These are phyloP conservation scores for Falco punctatus DNA, from an alignment of 2,113 vertebrate genomes.

Conservation along the genomic window DNA sequence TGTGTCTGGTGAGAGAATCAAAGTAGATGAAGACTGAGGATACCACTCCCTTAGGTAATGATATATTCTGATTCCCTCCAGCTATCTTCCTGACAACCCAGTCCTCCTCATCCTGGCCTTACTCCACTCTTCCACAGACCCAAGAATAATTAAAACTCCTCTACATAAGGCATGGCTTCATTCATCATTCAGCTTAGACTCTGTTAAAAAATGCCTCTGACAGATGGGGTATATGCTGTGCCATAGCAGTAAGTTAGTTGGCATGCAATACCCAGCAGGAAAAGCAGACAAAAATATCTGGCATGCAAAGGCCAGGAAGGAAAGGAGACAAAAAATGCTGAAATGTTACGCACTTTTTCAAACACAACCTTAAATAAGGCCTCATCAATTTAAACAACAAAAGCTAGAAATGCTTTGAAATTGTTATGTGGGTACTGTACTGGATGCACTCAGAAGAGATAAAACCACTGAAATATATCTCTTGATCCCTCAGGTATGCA, in stretches of 20 bases:
- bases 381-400: neutral
- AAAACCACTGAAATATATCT: neutral
- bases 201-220: constrained; percentile 62
- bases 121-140: constrained; percentile 19
- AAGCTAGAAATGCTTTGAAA: neutral
- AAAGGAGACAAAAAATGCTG: neutral
- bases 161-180: constrained; percentile 46
- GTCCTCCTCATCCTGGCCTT: constrained; percentile 41
- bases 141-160: constrained; percentile 68
- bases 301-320: constrained; percentile 5
- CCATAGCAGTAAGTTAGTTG: constrained; percentile 39
- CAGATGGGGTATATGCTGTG: constrained; percentile 44
- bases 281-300: constrained; percentile 43
- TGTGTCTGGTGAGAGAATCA: constrained; percentile 75
- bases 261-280: constrained; percentile 16
- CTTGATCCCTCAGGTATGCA: neutral
- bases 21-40: constrained; percentile 70
- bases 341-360: neutral
- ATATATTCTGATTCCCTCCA: constrained; percentile 71
- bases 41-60: constrained; percentile 62
- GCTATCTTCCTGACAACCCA: constrained; percentile 67
- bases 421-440: neutral
- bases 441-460: neutral
- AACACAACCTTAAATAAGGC: constrained; percentile 7
- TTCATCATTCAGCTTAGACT: constrained; percentile 65